A percentile compares a stretch with the other conserved stretches of the same genome.
phyloP scores from a whole-genome alignment of 2,113 vertebrate genomes.

The Dunckerocampus dactyliophorus region DNA sequence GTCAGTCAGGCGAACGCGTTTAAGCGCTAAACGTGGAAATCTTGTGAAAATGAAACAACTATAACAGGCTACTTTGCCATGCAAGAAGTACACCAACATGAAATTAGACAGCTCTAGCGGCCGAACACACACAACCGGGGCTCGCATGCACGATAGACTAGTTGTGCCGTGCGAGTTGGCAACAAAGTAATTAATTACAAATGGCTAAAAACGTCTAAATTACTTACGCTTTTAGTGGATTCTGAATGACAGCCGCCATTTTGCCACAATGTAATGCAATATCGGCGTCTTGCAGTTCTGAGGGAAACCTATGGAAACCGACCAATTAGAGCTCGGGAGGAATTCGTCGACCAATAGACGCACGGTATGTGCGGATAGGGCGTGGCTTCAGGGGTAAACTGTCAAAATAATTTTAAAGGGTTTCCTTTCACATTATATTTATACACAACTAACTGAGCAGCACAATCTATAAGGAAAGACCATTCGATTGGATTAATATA shows the following conservation, averaged over 20 bases:
- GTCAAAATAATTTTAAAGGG: slow-evolving; percentile 94
- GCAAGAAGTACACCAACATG: slow-evolving; percentile 65
- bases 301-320: slow-evolving; percentile 73
- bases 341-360: slow-evolving; percentile 78
- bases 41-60: slow-evolving; percentile 54
- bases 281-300: slow-evolving; percentile 88
- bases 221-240: slow-evolving; percentile 99
- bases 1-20: slow-evolving; percentile 32
- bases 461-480: slow-evolving; percentile 51
- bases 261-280: slow-evolving; percentile 99
- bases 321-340: slow-evolving; percentile 79
- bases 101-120: slow-evolving; percentile 57
- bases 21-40: slow-evolving; percentile 37
- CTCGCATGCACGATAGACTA: slow-evolving; percentile 30
- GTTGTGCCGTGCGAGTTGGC: slow-evolving; percentile 39
- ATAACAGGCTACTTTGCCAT: slow-evolving; percentile 64
- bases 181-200: slow-evolving; percentile 58
- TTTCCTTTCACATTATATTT: slow-evolving; percentile 83
- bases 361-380: slow-evolving; percentile 58
- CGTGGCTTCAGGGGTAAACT: slow-evolving; percentile 85
- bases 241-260: slow-evolving; percentile 99
- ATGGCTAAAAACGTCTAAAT: slow-evolving; percentile 59
- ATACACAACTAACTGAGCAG: slow-evolving; percentile 55
- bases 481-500: slow-evolving; percentile 3
- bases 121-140: slow-evolving; percentile 41